phyloP scores from a whole-genome alignment of 2,888 invertebrate species.

The Heliconius ismenius region DNA sequence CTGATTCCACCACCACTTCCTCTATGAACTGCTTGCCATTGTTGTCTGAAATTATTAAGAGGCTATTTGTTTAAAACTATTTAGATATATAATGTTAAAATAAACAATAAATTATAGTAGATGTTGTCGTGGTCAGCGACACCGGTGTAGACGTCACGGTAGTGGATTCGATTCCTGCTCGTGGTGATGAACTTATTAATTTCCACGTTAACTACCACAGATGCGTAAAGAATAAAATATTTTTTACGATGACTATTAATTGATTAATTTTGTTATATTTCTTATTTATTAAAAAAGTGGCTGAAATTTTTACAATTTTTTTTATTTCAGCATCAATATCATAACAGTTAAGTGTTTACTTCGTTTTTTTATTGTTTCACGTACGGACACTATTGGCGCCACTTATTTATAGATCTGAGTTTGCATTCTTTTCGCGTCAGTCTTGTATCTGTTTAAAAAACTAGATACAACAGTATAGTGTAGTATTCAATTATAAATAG shows the following conservation, averaged over 20 bases:
- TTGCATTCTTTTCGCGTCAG: slow-evolving; percentile 24
- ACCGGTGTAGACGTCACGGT: no score
- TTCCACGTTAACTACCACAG: no score
- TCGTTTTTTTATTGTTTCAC: slow-evolving; percentile 16
- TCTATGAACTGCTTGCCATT: slow-evolving; percentile 68
- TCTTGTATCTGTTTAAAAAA: slow-evolving; percentile 18
- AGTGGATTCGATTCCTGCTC: no score
- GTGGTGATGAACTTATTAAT: no score
- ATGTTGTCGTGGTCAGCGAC: no score
- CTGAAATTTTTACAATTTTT: no score
- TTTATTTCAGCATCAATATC: neutral
- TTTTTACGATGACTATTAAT: no score
- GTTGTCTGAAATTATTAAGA: slow-evolving; percentile 53
- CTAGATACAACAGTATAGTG: slow-evolving; percentile 5
- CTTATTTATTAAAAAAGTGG: no score
- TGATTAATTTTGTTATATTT: no score
- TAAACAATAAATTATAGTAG: no score
- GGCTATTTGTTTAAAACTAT: neutral
- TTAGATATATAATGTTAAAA: no score
- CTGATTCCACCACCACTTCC: slow-evolving; percentile 75
- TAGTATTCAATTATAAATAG: slow-evolving; percentile 9
- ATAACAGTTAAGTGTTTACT: neutral
- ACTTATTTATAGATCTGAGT: slow-evolving; percentile 31
- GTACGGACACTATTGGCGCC: slow-evolving; percentile 36
- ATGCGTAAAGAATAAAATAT: no score